Evolutionary conservation across 2,113 vertebrate genomes (phyloP).

Genomic region (Carettochelys insculpta): DNA sequence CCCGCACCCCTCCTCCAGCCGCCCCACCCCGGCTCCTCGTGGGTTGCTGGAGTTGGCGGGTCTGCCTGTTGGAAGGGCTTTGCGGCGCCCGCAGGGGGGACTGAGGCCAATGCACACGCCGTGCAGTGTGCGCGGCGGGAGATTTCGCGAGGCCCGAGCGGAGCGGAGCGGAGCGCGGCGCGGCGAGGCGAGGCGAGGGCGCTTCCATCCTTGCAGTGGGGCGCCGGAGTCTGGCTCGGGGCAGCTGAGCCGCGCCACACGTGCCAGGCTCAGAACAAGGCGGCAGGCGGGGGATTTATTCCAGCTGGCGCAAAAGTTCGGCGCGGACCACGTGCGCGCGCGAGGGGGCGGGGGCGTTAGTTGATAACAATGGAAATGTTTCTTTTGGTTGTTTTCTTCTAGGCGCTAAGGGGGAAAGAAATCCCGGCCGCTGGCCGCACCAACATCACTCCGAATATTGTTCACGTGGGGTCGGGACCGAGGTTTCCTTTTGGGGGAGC

Average conservation of each 20-base stretch:
- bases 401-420: too few relatives aligned
- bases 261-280: not conserved
- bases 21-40: not conserved
- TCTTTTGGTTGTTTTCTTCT: too few relatives aligned
- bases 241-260: too few relatives aligned
- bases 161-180: too few relatives aligned
- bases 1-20: not conserved
- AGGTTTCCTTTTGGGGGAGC: not conserved
- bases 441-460: not conserved
- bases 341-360: not conserved
- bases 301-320: not conserved
- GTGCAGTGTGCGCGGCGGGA: too few relatives aligned
- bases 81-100: not conserved
- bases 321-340: too few relatives aligned
- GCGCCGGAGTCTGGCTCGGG: not conserved
- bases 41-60: not conserved
- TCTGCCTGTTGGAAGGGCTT: not conserved
- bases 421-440: not conserved
- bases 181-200: not conserved
- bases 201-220: not conserved
- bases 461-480: not conserved
- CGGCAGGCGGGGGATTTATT: not conserved
- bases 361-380: not conserved
- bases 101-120: not conserved
- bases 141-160: too few relatives aligned